Evolutionary conservation across 2,797 vertebrate species (phyloP).

Genomic region (Neostethus bicornis): DNA sequence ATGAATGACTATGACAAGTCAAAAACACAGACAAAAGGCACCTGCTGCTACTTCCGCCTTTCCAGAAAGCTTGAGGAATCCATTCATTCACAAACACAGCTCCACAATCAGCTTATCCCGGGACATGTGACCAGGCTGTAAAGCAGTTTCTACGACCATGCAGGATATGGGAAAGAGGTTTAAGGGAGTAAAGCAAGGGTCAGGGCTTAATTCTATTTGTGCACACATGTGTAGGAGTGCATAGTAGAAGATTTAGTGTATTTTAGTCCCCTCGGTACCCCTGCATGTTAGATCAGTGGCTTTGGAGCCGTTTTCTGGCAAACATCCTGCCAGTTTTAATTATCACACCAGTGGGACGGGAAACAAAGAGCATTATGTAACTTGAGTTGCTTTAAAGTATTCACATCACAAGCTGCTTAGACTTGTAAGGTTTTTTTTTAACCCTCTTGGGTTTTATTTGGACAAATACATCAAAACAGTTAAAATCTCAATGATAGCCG

Average conservation of each 20-base stretch:
- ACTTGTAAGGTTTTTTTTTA: background rate
- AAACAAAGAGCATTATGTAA: background rate
- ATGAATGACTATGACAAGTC: background rate
- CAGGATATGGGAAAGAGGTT: conserved; percentile 26
- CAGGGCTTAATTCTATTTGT: conserved; percentile 67
- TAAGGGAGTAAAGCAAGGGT: conserved; percentile 29
- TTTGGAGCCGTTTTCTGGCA: conserved; percentile 17
- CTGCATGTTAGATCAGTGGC: conserved; percentile 20
- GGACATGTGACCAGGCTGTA: conserved; percentile 43
- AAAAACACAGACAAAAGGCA: background rate
- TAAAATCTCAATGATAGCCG: background rate
- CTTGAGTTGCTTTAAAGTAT: background rate
- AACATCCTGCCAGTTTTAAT: conserved; percentile 22
- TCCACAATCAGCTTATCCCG: conserved; percentile 47
- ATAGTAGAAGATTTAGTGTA: conserved; percentile 13
- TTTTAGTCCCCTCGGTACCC: conserved; percentile 16
- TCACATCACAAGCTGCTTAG: background rate
- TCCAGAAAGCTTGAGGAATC: conserved; percentile 15
- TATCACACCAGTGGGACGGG: background rate
- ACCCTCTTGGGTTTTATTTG: conserved; percentile 13
- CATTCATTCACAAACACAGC: conserved; percentile 43
- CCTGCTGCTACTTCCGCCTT: conserved; percentile 1
- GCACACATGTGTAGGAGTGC: conserved; percentile 5
- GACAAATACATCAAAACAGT: background rate
- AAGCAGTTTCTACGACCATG: conserved; percentile 31